These are phyloP conservation scores for Cheilosia urbana DNA, from an alignment of 2,888 invertebrate species.

Conservation along the genomic window DNA sequence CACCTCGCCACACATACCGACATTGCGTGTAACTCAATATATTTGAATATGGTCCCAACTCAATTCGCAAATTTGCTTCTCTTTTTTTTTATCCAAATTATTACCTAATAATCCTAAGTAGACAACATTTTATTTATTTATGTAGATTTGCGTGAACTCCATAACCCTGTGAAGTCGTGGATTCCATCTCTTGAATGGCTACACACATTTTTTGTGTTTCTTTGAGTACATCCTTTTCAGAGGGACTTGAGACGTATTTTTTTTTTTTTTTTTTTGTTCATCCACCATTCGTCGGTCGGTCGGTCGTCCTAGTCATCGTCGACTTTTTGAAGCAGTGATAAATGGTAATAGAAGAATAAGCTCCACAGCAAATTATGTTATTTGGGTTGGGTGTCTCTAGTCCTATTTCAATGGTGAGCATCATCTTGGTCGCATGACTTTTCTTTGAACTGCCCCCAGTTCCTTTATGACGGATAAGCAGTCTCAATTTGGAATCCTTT, in stretches of 20 bases:
- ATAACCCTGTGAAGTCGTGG: slow-evolving; percentile 52
- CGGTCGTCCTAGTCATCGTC: background rate
- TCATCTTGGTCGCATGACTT: slow-evolving; percentile 37
- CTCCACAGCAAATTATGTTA: slow-evolving; percentile 61
- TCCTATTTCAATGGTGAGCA: slow-evolving; percentile 47
- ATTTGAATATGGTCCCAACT: slow-evolving; percentile 65
- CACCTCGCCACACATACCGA: slow-evolving; percentile 41
- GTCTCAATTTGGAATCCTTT: slow-evolving; percentile 59
- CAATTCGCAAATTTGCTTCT: slow-evolving; percentile 55
- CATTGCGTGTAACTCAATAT: slow-evolving; percentile 51
- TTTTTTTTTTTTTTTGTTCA: background rate
- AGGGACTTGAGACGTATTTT: background rate
- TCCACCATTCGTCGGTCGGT: background rate
- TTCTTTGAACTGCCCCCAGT: slow-evolving; percentile 18
- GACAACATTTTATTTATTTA: slow-evolving; percentile 71
- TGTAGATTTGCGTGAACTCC: slow-evolving; percentile 57
- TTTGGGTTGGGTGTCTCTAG: slow-evolving; percentile 58
- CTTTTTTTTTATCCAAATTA: slow-evolving; percentile 58
- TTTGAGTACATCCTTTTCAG: slow-evolving; percentile 5
- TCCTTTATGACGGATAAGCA: slow-evolving; percentile 40
- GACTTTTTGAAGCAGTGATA: slow-evolving; percentile 32
- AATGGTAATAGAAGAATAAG: slow-evolving; percentile 44
- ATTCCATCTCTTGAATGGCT: slow-evolving; percentile 56
- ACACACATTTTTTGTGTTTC: slow-evolving; percentile 13
- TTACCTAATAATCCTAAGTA: slow-evolving; percentile 69